Percentiles rank a stretch among this genome's conserved stretches.
Conservation (phyloP, 2,888 invertebrate species). For the Acronicta aceris region DNA sequence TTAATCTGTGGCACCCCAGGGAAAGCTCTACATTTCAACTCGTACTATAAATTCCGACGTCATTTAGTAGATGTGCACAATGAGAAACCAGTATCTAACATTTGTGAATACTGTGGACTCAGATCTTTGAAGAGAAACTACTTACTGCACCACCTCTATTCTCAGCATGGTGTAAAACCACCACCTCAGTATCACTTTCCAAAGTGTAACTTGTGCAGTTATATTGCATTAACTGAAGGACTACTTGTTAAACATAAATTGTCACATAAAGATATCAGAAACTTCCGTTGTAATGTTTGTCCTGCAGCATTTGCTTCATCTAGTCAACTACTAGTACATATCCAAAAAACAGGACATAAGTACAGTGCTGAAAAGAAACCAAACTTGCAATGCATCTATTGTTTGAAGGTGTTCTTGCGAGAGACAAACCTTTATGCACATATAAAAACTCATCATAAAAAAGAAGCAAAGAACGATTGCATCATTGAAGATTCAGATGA, state of each 20-base stretch:
- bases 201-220: conserved; percentile 93
- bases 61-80: conserved; percentile 95
- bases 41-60: conserved; percentile 94
- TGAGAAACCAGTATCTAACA: conserved; percentile 92
- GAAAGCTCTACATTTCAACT: conserved; percentile 92
- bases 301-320: conserved; percentile 84
- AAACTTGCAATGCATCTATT: conserved; percentile 92
- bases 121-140: conserved; percentile 92
- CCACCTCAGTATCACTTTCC: conserved; percentile 93
- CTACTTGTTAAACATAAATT: conserved; percentile 92
- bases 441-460: conserved; percentile 91
- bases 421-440: conserved; percentile 92
- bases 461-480: conserved; percentile 91
- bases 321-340: conserved; percentile 81
- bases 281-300: conserved; percentile 89
- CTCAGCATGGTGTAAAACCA: conserved; percentile 93
- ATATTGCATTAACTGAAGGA: conserved; percentile 92
- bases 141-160: conserved; percentile 93
- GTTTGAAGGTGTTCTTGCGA: conserved; percentile 92
- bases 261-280: conserved; percentile 87
- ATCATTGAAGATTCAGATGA: conserved; percentile 90
- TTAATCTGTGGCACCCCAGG: conserved; percentile 92
- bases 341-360: conserved; percentile 89
- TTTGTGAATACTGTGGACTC: conserved; percentile 96
- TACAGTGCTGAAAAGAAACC: conserved; percentile 78